Conservation (phyloP, 1,140 invertebrate species). For the Procambarus clarkii region DNA sequence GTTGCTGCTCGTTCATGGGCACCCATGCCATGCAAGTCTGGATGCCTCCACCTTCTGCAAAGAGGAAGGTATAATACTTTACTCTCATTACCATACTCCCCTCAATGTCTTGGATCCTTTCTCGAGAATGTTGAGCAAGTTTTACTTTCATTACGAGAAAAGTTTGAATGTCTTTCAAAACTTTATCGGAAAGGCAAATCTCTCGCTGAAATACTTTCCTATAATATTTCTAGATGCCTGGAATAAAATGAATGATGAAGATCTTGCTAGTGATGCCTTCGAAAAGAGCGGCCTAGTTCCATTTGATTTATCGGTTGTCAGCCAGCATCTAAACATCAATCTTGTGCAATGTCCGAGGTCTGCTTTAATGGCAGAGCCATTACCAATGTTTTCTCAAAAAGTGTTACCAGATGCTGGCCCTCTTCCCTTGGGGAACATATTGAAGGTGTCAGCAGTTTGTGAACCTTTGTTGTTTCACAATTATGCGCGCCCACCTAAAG, state of each 20-base stretch:
- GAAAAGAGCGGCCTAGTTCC: neutral
- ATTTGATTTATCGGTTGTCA: neutral
- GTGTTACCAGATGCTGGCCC: too few species aligned
- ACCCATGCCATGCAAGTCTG: neutral
- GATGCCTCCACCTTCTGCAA: conserved; percentile 2
- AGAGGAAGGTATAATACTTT: conserved; percentile 5
- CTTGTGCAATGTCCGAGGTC: too few species aligned
- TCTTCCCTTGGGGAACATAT: too few species aligned
- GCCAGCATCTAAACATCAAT: too few species aligned
- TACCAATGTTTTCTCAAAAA: too few species aligned
- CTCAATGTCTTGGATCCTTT: conserved; percentile 10
- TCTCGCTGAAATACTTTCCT: neutral
- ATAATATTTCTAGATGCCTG: neutral
- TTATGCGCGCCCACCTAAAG: too few species aligned
- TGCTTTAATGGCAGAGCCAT: too few species aligned
- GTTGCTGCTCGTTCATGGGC: conserved; percentile 18
- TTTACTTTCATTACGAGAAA: neutral
- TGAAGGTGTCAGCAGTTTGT: too few species aligned
- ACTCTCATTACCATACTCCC: conserved; percentile 12
- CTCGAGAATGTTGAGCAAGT: neutral
- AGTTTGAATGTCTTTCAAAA: neutral
- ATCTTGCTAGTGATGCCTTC: neutral
- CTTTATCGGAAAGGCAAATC: neutral
- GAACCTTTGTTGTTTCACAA: too few species aligned
- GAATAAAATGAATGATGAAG: neutral